phyloP scores from a whole-genome alignment of 2,113 vertebrate species.

The Lepus europaeus region DNA sequence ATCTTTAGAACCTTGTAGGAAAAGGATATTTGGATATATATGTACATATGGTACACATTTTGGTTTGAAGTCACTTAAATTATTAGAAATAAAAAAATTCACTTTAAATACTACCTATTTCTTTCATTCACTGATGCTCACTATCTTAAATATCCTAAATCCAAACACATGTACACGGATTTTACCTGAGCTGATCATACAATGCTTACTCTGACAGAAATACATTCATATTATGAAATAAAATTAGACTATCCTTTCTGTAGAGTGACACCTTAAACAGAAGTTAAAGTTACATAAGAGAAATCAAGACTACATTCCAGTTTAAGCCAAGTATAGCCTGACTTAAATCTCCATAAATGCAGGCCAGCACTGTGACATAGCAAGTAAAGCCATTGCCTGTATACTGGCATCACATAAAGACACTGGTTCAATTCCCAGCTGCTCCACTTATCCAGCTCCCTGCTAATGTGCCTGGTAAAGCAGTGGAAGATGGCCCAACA shows the following conservation, averaged over 20 bases:
- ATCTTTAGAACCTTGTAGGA: not conserved
- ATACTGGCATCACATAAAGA: no score
- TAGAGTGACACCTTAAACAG: conserved; percentile 37
- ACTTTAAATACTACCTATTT: conserved; percentile 57
- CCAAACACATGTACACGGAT: conserved; percentile 4
- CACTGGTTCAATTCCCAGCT: no score
- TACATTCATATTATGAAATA: conserved; percentile 51
- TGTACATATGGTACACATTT: not conserved
- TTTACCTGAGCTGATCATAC: conserved; percentile 28
- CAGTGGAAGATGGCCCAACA: no score
- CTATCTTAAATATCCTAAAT: conserved; percentile 51
- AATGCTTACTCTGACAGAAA: conserved; percentile 9
- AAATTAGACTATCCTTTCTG: conserved; percentile 36
- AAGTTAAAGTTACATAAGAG: conserved; percentile 38
- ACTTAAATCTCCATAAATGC: conserved; percentile 54
- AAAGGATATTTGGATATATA: not conserved
- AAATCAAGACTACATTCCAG: conserved; percentile 24
- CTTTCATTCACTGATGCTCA: not conserved
- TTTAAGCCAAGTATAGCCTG: not conserved
- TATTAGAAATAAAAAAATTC: conserved; percentile 61
- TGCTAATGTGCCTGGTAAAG: no score
- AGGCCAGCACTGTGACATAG: no score
- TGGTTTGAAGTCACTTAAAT: conserved; percentile 34
- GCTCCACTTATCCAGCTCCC: no score
- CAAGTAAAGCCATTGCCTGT: no score